phyloP scores from a whole-genome alignment of 2,113 vertebrate genomes.

The Xiphophorus couchianus region DNA sequence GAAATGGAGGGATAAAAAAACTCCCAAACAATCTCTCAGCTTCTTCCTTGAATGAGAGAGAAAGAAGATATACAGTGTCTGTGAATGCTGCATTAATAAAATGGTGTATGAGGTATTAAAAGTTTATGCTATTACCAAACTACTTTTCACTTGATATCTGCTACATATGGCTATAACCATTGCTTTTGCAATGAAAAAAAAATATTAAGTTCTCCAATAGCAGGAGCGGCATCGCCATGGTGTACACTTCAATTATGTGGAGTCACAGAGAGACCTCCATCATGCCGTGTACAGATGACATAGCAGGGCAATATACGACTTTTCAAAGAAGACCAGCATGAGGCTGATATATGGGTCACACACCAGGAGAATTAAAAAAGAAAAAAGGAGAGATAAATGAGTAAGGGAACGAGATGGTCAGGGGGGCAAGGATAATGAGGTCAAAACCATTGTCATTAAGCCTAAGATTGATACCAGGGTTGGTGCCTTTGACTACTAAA shows the following conservation, averaged over 20 bases:
- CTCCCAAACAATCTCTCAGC: too few relatives aligned
- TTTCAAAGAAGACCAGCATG: slow-evolving; percentile 22
- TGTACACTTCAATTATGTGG: slow-evolving; percentile 8
- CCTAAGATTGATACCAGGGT: slow-evolving; percentile 86
- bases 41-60: too few relatives aligned
- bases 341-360: slow-evolving; percentile 34
- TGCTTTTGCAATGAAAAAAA: too few relatives aligned
- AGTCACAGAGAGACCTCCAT: slow-evolving; percentile 13
- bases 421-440: slow-evolving; percentile 75
- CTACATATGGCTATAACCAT: too few relatives aligned
- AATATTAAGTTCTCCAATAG: too few relatives aligned
- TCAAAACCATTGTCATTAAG: slow-evolving; percentile 82
- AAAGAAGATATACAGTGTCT: too few relatives aligned
- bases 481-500: slow-evolving; percentile 57
- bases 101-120: too few relatives aligned
- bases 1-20: too few relatives aligned
- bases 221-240: too few relatives aligned
- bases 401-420: slow-evolving; percentile 50
- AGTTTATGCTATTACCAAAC: too few relatives aligned
- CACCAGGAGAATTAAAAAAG: slow-evolving; percentile 46
- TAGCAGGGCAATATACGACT: slow-evolving; percentile 19
- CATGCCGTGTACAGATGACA: slow-evolving; percentile 5
- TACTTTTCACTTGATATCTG: too few relatives aligned
- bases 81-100: too few relatives aligned
- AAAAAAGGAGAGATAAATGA: slow-evolving; percentile 76